These are phyloP conservation scores for Sisyra nigra DNA, from an alignment of 2,888 invertebrate genomes.

Conservation along the genomic window DNA sequence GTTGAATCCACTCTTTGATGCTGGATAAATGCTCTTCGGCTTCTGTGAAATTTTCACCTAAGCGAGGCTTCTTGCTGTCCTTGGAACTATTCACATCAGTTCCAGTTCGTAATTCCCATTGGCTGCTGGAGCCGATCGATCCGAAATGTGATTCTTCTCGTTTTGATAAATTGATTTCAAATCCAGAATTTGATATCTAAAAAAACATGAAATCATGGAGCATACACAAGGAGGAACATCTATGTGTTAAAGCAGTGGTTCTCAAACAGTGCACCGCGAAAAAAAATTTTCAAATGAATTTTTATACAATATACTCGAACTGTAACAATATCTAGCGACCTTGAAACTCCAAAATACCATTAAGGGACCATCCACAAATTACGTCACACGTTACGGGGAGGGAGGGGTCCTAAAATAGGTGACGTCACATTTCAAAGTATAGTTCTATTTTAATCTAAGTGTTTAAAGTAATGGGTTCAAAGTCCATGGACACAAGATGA, in stretches of 20 bases:
- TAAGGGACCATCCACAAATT: not conserved
- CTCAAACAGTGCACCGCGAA: no score
- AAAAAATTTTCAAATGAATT: slow-evolving; percentile 2
- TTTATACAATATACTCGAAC: no score
- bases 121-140: slow-evolving; percentile 6
- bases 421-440: no score
- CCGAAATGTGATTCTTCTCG: slow-evolving; percentile 16
- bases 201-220: no score
- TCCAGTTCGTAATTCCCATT: slow-evolving; percentile 5
- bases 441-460: no score
- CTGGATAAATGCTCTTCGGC: not conserved
- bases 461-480: no score
- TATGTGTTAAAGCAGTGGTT: no score
- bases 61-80: slow-evolving; percentile 25
- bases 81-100: slow-evolving; percentile 12
- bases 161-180: slow-evolving; percentile 24
- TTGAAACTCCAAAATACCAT: slow-evolving; percentile 4
- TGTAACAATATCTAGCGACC: no score
- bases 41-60: slow-evolving; percentile 17
- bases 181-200: slow-evolving; percentile 44
- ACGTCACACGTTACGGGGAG: no score
- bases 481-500: no score
- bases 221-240: no score
- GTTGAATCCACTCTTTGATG: slow-evolving; percentile 6
- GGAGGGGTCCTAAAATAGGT: no score